Evolutionary conservation across 2,888 invertebrate species (phyloP), one percentile per base, ranked within the genome.

Genomic region (Acanthopleura granulata): DNA sequence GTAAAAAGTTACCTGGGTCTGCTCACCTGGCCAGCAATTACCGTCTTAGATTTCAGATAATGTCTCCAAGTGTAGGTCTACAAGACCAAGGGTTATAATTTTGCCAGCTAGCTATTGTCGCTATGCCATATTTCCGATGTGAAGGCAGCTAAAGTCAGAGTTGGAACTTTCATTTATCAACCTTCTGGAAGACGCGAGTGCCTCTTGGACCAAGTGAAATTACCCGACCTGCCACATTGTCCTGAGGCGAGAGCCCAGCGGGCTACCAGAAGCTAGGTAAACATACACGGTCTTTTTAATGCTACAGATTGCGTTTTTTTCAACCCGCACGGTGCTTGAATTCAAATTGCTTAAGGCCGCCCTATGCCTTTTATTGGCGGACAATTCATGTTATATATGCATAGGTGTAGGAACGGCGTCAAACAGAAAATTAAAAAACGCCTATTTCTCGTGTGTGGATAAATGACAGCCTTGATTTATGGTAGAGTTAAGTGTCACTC

Each of bases 161-260:
- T n/a, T n/a, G 57, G 12, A 57, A 57, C 57, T 57, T 57, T 57
- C 57, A 57, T 57, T 57, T 57, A 57, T 57, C 57, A 57, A 57
- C 18, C n/a, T 22, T 57, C 22, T n/a, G 18, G 22, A 9, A 57
- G 18, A 22, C 22, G n/a, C 57, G n/a, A 18, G 22, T 18, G n/a
- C 12, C 22, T n/a, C 18, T 18, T 6, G 57, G 57, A n/a, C 12
- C n/a, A 22, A 57, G 22, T 22, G 22, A 57, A 57, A 57, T 57
- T 57, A 57, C 57, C 3, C 18, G n/a, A 6, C 6, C 22, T 22
- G 3, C 22, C 22, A 22, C 18, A 57, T 57, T 57, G n/a, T 57
- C 18, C 18, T 12, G n/a, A 4, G 22, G 18, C 57, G 12, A 12
- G 18, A 3, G 18, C 57, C 6, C 57, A 57, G 57, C 57, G 12